These are phyloP conservation scores for Spodoptera littoralis DNA, from an alignment of 2,888 invertebrate genomes.

Conservation along the genomic window DNA sequence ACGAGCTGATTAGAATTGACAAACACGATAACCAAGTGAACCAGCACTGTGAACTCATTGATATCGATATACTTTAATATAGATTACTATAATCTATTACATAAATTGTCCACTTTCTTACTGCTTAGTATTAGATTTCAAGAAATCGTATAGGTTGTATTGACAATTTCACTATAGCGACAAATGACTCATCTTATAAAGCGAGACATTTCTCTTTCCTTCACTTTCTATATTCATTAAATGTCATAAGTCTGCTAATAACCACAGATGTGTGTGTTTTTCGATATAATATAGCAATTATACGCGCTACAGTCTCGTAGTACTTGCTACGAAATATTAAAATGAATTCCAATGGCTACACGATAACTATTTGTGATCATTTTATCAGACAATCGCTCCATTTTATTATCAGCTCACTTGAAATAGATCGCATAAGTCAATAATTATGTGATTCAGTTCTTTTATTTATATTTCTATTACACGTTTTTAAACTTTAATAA, in stretches of 20 bases:
- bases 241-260: slow-evolving; percentile 24
- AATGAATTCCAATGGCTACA: slow-evolving; percentile 8
- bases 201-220: slow-evolving; percentile 42
- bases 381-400: slow-evolving; percentile 20
- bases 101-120: slow-evolving; percentile 42
- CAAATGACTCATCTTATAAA: slow-evolving; percentile 47
- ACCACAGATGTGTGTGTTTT: slow-evolving; percentile 9
- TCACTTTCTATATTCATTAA: slow-evolving; percentile 44
- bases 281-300: slow-evolving; percentile 15
- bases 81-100: slow-evolving; percentile 25
- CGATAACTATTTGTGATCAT: slow-evolving; percentile 10
- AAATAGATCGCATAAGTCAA: not conserved
- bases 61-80: slow-evolving; percentile 11
- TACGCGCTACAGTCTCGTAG: slow-evolving; percentile 66
- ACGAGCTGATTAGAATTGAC: slow-evolving; percentile 23
- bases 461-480: too few species aligned
- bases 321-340: slow-evolving; percentile 59
- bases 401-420: slow-evolving; percentile 20
- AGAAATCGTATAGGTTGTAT: slow-evolving; percentile 42
- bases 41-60: slow-evolving; percentile 5
- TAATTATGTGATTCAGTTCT: slow-evolving; percentile 5
- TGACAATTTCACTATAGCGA: slow-evolving; percentile 41
- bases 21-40: slow-evolving; percentile 33
- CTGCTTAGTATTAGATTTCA: slow-evolving; percentile 46
- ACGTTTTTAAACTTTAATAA: too few species aligned